phyloP scores from a whole-genome alignment of 2,888 invertebrate species.

The Archaeoteleia sp. region DNA sequence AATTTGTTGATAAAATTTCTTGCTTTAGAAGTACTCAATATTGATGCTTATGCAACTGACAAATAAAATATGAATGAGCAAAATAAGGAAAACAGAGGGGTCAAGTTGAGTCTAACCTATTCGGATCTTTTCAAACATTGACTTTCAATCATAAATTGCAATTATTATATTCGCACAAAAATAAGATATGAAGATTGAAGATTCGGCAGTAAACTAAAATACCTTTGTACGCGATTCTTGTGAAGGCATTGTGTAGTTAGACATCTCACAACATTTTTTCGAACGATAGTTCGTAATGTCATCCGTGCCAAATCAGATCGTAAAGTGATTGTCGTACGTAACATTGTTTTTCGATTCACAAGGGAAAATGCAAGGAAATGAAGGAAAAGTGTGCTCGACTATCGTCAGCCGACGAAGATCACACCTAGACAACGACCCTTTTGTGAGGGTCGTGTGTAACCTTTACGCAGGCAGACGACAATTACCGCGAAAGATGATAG shows the following conservation, averaged over 20 bases:
- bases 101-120: no score
- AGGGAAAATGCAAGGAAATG: no score
- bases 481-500: not conserved
- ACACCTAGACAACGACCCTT: slow-evolving; percentile 18
- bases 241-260: slow-evolving; percentile 79
- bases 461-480: not conserved
- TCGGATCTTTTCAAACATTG: no score
- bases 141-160: no score
- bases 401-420: slow-evolving; percentile 13
- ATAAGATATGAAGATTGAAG: not conserved
- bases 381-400: slow-evolving; percentile 5
- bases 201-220: slow-evolving; percentile 45
- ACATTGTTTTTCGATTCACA: slow-evolving; percentile 75
- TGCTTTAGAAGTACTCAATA: no score
- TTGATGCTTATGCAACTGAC: no score
- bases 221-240: slow-evolving; percentile 80
- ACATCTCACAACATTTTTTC: slow-evolving; percentile 79
- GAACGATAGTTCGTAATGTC: slow-evolving; percentile 78
- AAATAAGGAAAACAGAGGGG: not conserved
- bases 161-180: not conserved
- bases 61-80: no score
- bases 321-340: slow-evolving; percentile 81
- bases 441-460: slow-evolving; percentile 17
- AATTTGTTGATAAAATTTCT: no score
- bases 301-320: slow-evolving; percentile 82